Base-by-base conservation (phyloP, 2,888 invertebrate species). In the Pelosia muscerda region DNA sequence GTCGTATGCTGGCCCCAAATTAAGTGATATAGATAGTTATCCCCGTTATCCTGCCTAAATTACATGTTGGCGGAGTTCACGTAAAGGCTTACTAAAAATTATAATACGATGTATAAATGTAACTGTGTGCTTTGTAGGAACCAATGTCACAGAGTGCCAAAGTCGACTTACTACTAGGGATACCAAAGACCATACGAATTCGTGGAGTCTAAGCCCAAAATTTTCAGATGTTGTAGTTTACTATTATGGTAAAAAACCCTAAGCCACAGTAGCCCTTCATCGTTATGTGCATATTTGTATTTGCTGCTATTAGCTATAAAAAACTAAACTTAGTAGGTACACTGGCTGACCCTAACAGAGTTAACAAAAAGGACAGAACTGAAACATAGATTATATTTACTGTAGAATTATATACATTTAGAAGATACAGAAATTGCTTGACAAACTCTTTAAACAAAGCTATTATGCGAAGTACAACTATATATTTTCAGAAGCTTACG, bases 21-120 rank as follows among this genome's bases (percentile, higher is more conserved):
- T 75, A 79, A 76, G 79, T 73, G 79, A 76, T 73, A 76, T 69
- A 68, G 77, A 79, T 79, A 75, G 65, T 77, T 73, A 81, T 79
- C 81, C 76, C 63, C 71, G 70, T 73, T 69, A 71, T 66, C 65
- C 73, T 66, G 66, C 65, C 75, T 78, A 78, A 76, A 75, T 81
- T 69, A 65, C 70, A 65, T 42, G 66, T 57, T 65, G 34, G 58
- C 26, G 57, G 34, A 22, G 34, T 71, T 63, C 34, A 61, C 54
- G 38, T 65, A 19, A 62, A 61, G 61, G 28, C 13, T 58, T 59
- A 31, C 23, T 25, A 53, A 63, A 58, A 49, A 67, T 58, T 4
- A 60, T 34, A 54, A 49, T 49, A 49, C 9, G 8, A 49, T n/a
- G 9, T 49, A n/a, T n/a, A n/a, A n/a, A 49, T n/a, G n/a, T n/a